A percentile compares a stretch with the other conserved stretches of the same genome.
These are phyloP conservation scores for Biston stratarius DNA, from an alignment of 2,888 invertebrate species.

Conservation along the genomic window DNA sequence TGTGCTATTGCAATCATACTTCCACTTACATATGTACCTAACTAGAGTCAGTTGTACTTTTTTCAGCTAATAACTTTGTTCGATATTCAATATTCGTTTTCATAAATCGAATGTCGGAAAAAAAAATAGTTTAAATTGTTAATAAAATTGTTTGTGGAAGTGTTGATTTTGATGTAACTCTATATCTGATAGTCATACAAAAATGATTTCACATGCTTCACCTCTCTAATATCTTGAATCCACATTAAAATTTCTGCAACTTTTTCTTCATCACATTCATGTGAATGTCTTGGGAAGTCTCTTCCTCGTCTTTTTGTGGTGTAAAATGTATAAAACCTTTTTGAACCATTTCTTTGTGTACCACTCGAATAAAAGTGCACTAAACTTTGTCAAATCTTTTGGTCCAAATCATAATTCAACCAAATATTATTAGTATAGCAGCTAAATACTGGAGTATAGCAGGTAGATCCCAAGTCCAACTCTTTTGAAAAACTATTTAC, in stretches of 20 bases:
- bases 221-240: constrained; percentile 32
- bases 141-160: constrained; percentile 18
- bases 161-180: constrained; percentile 25
- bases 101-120: background rate
- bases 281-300: constrained; percentile 15
- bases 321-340: background rate
- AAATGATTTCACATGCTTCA: constrained; percentile 38
- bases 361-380: background rate
- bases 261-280: constrained; percentile 11
- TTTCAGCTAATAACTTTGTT: background rate
- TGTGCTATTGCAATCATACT: constrained; percentile 53
- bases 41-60: background rate
- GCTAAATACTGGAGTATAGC: too few relatives aligned
- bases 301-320: background rate
- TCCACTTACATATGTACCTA: constrained; percentile 33
- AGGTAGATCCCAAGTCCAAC: too few relatives aligned
- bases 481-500: too few relatives aligned
- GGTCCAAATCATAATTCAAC: background rate
- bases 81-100: constrained; percentile 6
- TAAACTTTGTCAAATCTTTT: background rate
- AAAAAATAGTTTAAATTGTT: background rate
- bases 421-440: background rate
- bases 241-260: background rate
- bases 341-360: background rate
- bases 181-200: constrained; percentile 25